Evolutionary conservation across 2,888 invertebrate species (phyloP).

Genomic region (Rhagonycha fulva): DNA sequence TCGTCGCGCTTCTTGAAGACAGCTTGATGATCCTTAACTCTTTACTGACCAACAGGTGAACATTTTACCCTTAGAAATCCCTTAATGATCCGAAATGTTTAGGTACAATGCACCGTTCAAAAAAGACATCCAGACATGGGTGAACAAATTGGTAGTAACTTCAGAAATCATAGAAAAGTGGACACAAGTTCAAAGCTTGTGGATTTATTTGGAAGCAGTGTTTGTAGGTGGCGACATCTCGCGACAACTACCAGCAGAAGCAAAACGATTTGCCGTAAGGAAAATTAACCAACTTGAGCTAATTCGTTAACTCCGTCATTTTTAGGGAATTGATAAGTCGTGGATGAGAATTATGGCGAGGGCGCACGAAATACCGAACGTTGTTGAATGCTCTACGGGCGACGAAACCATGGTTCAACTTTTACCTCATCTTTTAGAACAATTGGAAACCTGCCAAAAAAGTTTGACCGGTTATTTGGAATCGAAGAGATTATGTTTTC

Average conservation of each 20-base stretch:
- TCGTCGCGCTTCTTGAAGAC: slow-evolving; percentile 79
- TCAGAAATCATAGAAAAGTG: slow-evolving; percentile 85
- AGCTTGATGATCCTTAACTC: slow-evolving; percentile 87
- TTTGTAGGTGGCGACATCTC: slow-evolving; percentile 92
- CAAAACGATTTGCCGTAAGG: slow-evolving; percentile 72
- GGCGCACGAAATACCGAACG: slow-evolving; percentile 80
- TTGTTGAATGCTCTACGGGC: slow-evolving; percentile 81
- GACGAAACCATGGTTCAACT: slow-evolving; percentile 82
- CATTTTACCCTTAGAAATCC: neutral
- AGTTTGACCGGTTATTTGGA: slow-evolving; percentile 81
- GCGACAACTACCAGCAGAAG: slow-evolving; percentile 81
- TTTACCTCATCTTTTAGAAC: slow-evolving; percentile 79
- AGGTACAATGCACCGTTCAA: slow-evolving; percentile 87
- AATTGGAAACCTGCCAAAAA: slow-evolving; percentile 88
- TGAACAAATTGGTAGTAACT: slow-evolving; percentile 76
- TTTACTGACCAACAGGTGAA: slow-evolving; percentile 77
- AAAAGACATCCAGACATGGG: slow-evolving; percentile 81
- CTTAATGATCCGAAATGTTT: neutral
- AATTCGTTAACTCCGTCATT: neutral
- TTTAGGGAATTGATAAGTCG: slow-evolving; percentile 78
- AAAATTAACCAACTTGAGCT: neutral
- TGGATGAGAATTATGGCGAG: slow-evolving; percentile 88
- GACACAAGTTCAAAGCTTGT: slow-evolving; percentile 84
- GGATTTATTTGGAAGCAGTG: slow-evolving; percentile 90
- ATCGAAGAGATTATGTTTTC: slow-evolving; percentile 82